Evolutionary conservation across 2,888 invertebrate genomes (phyloP), one percentile per base, ranked within the genome.

Genomic region (Digitonthophagus gazella): DNA sequence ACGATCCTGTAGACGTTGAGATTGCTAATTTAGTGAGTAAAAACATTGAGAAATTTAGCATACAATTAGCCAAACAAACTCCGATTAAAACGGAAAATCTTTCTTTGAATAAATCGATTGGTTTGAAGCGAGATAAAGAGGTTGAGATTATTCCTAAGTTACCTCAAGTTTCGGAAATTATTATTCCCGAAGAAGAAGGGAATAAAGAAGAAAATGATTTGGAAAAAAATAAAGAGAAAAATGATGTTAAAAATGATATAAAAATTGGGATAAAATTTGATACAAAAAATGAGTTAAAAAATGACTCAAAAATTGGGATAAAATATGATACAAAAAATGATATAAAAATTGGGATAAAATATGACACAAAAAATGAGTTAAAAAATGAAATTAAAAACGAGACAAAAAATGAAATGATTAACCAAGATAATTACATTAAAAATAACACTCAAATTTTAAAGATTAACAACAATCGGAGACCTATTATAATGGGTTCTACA

Each of bases 81-180:
- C 70, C 76, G 4, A 76, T 78, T 16, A 79, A 78, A 70, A 73
- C 77, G 15, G 80, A 79, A 69, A 69, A 66, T 61, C 58, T 65
- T 19, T 64, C 68, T 20, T 61, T 63, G 66, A 65, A 68, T 16
- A 67, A 44, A 8, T 69, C 65, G 44, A 68, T 72, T 4, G 79
- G 78, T 65, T 77, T 74, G 68, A 80, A 85, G 84, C n/a, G n/a
- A n/a, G 15, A 1, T 2, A 76, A 83, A 80, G 80, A 87, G 83
- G 77, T 86, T 74, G 90, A 91, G 78, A n/a, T n/a, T n/a, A 90
- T 91, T 80, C 91, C 91, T 71, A 91, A 89, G 83, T 85, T 91
- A 78, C 91, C 91, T 55, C 91, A 90, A 82, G 91, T 91, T 72
- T 90, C 90, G 57, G 91, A 90, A 79, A 91, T 91, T 67, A 89